Base-by-base conservation (phyloP, 2,113 vertebrate species). In the Corythaixoides concolor region DNA sequence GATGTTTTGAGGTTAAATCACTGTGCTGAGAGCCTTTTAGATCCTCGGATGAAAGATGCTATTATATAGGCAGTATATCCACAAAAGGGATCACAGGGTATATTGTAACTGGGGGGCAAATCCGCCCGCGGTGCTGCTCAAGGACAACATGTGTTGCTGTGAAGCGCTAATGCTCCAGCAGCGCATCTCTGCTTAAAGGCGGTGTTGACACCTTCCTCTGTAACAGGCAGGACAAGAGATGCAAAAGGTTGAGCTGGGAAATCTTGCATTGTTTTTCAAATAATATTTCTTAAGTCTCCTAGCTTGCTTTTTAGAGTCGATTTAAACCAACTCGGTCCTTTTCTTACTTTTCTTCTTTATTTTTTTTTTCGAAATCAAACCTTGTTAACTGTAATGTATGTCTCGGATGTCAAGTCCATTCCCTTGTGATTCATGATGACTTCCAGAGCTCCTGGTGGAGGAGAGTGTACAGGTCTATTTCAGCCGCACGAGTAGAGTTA, bases 381-480 rank as follows among this genome's bases (percentile, higher is more conserved):
- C 66, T 85, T 43, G 64, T 95, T 90, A 90, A 58, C 52, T 75
- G n/a, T 89, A 91, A 50, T 66, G 22, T 74, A 32, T 8, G 3
- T 84, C 86, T 88, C 14, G 33, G 79, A 66, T 93, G 91, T 96
- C 85, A 80, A 68, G 68, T 78, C 52, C 43, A 13, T 90, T 95
- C 56, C 55, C 12, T 69, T 91, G 82, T 88, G 85, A 68, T 90
- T 94, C 32, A 5, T 83, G 81, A 95, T 88, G 89, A 47, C n/a
- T 95, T 97, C 85, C 85, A 94, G 85, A 93, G 70, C 76, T 93
- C 74, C 59, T 77, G 50, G 59, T 94, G 39, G 67, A 78, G 76
- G 80, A 79, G 20, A 53, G 27, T 24, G 32, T 37, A 27, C 39
- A 39, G 72, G 69, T 39, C 77, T 88, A 55, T 95, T 97, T 85